Conservation (phyloP, 1,140 invertebrate species). For the Chrysoperla carnea region DNA sequence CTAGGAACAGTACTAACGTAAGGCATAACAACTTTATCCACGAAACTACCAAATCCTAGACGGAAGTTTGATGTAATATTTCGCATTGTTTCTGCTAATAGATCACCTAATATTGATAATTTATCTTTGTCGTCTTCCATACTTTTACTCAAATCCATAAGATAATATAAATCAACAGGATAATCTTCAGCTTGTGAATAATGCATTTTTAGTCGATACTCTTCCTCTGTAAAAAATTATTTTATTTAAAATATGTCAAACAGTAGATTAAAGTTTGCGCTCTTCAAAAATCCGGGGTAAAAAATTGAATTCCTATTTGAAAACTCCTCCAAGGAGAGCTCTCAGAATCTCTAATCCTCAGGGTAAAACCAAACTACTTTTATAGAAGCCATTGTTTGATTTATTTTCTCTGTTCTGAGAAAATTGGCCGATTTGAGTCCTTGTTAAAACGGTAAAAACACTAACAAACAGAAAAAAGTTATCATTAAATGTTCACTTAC, state of each 20-base stretch:
- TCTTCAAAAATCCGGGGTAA: too few relatives aligned
- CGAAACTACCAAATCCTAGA: conserved; percentile 76
- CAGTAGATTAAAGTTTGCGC: too few relatives aligned
- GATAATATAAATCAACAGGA: conserved; percentile 76
- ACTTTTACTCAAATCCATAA: conserved; percentile 69
- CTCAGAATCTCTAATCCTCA: too few relatives aligned
- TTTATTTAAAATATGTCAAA: too few relatives aligned
- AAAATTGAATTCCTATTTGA: too few relatives aligned
- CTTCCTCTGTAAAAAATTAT: conserved; percentile 36
- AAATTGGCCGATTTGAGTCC: too few relatives aligned
- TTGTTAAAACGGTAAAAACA: too few relatives aligned
- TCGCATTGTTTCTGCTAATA: conserved; percentile 44
- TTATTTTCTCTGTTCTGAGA: too few relatives aligned
- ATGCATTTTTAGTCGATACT: conserved; percentile 47
- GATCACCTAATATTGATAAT: conserved; percentile 40
- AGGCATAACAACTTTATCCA: conserved; percentile 73
- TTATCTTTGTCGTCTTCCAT: conserved; percentile 57
- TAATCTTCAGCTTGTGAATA: conserved; percentile 54
- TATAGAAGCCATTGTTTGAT: too few relatives aligned
- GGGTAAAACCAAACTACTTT: too few relatives aligned
- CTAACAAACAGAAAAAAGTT: too few relatives aligned
- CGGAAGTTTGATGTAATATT: conserved; percentile 67
- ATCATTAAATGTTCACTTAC: conserved; percentile 13
- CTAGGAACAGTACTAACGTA: conserved; percentile 43
- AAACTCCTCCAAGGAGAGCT: too few relatives aligned